Evolutionary conservation across 35 echinoderm and acorn worm genomes (phyloP).

Genomic region (Heliocidaris tuberculata): DNA sequence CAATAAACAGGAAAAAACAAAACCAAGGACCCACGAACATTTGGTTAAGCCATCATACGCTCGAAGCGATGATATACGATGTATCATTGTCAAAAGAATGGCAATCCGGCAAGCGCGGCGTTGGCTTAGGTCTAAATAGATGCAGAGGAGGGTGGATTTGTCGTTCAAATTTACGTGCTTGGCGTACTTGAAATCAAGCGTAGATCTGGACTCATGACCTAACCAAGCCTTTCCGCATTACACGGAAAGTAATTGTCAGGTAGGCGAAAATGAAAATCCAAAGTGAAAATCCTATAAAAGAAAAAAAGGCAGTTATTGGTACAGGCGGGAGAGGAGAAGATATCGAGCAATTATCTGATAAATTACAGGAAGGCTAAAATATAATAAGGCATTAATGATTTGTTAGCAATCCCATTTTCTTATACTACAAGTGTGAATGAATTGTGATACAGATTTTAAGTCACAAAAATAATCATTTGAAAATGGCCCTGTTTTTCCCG

Average conservation of each 20-base stretch:
- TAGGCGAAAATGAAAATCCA: neutral
- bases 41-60: neutral
- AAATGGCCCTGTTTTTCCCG: no score
- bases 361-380: neutral
- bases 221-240: neutral
- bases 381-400: neutral
- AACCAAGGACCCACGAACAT: neutral
- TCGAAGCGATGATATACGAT: neutral
- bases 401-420: no score
- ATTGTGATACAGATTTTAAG: neutral
- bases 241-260: neutral
- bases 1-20: neutral
- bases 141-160: neutral
- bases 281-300: neutral
- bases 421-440: no score
- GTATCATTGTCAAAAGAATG: neutral
- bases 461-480: no score
- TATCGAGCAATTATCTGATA: neutral
- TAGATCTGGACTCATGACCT: neutral
- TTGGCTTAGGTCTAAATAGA: neutral
- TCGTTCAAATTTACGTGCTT: neutral
- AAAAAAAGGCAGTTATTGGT: no score
- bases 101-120: neutral
- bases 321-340: no score
- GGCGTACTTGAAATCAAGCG: neutral